These are phyloP conservation scores for Odontocerum albicorne DNA, from an alignment of 2,888 invertebrate genomes.

Conservation along the genomic window DNA sequence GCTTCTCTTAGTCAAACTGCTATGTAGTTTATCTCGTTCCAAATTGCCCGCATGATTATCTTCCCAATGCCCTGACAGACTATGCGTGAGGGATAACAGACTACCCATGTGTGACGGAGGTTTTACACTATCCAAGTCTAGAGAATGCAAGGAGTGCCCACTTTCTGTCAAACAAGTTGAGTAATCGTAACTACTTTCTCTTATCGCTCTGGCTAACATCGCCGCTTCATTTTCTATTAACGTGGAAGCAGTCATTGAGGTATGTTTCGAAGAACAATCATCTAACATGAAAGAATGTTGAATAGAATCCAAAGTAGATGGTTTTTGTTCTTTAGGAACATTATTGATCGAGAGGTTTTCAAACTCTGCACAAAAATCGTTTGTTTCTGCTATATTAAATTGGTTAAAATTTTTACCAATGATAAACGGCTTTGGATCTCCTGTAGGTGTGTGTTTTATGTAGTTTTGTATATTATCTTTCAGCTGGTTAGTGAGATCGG, in stretches of 20 bases:
- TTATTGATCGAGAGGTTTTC: conserved; percentile 7
- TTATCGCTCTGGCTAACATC: conserved; percentile 63
- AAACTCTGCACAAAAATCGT: neutral
- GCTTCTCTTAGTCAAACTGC: conserved; percentile 43
- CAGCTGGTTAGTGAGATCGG: conserved; percentile 50
- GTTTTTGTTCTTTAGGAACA: neutral
- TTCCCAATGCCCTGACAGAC: conserved; percentile 57
- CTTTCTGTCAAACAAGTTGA: conserved; percentile 57
- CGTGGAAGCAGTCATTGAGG: conserved; percentile 68
- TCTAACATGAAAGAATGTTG: conserved; percentile 47
- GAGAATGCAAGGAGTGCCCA: conserved; percentile 59
- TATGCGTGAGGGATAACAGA: conserved; percentile 58
- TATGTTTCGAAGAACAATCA: conserved; percentile 51
- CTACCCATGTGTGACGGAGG: conserved; percentile 80
- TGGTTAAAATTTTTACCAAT: neutral
- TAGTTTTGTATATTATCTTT: conserved; percentile 38
- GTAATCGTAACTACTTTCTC: conserved; percentile 37
- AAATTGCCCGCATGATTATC: conserved; percentile 41
- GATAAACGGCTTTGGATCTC: conserved; percentile 26
- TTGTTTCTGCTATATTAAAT: neutral
- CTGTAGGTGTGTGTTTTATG: conserved; percentile 44
- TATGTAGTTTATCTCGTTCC: conserved; percentile 40
- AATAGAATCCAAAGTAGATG: conserved; percentile 43
- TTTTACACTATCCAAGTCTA: conserved; percentile 73
- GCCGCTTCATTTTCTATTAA: conserved; percentile 76